Percentiles rank a stretch among this genome's conserved stretches.
Evolutionary conservation across 2,888 invertebrate species (phyloP).

Genomic region (Eilema caniola): DNA sequence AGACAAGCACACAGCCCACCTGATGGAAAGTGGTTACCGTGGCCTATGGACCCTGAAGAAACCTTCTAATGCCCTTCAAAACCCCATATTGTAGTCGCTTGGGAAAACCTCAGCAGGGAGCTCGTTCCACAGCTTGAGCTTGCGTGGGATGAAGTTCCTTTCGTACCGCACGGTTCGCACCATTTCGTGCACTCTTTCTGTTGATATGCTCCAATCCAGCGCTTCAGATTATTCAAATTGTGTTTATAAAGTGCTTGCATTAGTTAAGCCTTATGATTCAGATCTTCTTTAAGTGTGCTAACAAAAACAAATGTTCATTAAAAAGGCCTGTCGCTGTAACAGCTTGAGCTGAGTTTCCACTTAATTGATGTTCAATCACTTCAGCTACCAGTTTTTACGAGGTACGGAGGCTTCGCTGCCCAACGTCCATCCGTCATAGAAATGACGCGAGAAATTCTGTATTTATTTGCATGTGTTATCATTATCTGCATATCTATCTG

Average conservation of each 20-base stretch:
- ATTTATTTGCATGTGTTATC: constrained; percentile 46
- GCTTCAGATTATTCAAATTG: neutral
- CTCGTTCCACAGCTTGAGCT: too few species aligned
- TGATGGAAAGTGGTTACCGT: too few species aligned
- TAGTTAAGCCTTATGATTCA: neutral
- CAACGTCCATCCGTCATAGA: constrained; percentile 41
- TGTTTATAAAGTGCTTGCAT: neutral
- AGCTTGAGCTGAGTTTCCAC: constrained; percentile 48
- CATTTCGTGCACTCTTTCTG: too few species aligned
- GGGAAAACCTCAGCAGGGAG: too few species aligned
- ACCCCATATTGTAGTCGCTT: too few species aligned
- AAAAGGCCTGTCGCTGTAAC: constrained; percentile 19
- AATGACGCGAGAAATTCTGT: constrained; percentile 36
- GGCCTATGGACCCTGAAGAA: too few species aligned
- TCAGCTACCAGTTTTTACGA: constrained; percentile 45
- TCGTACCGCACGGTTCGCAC: too few species aligned
- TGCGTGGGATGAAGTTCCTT: too few species aligned
- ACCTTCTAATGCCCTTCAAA: too few species aligned
- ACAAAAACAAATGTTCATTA: constrained; percentile 3
- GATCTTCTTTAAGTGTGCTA: neutral
- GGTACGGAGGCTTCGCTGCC: constrained; percentile 21
- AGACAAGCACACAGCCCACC: too few species aligned
- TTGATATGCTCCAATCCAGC: too few species aligned
- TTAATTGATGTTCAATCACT: constrained; percentile 49
- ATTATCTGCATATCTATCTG: constrained; percentile 36